These are phyloP conservation scores for Liopterus haemorrhoidalis DNA, from an alignment of 2,888 invertebrate genomes.

Conservation along the genomic window DNA sequence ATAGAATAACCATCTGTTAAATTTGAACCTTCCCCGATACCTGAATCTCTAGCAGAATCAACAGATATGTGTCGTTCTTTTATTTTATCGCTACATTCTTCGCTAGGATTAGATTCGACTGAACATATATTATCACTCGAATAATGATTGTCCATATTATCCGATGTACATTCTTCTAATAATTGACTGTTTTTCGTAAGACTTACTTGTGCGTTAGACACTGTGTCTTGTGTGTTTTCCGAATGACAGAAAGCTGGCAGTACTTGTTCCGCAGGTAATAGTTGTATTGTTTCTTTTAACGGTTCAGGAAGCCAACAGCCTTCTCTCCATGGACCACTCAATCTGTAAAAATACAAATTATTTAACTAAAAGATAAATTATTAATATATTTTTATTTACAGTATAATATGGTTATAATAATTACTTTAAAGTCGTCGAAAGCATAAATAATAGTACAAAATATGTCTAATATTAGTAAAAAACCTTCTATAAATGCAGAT, in stretches of 20 bases:
- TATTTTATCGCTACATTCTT: no score
- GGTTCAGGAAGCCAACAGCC: constrained; percentile 48
- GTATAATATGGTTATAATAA: no score
- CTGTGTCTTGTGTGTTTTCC: constrained; percentile 23
- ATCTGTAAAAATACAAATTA: no score
- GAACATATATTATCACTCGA: constrained; percentile 17
- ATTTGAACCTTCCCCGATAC: constrained; percentile 52
- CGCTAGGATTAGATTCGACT: constrained; percentile 28
- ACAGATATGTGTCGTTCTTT: constrained; percentile 54
- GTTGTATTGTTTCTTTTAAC: constrained; percentile 47
- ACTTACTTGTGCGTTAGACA: constrained; percentile 26
- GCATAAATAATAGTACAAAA: no score
- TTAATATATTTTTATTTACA: no score
- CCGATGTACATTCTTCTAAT: constrained; percentile 23
- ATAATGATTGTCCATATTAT: not conserved
- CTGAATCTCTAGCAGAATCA: constrained; percentile 60
- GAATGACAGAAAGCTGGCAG: constrained; percentile 5
- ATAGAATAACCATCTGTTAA: constrained; percentile 38
- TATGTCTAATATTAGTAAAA: no score
- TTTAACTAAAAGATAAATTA: no score
- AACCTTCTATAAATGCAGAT: no score
- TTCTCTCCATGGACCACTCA: constrained; percentile 51
- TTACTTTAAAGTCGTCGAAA: no score
- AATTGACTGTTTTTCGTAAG: constrained; percentile 30
- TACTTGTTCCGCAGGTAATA: constrained; percentile 40